These are phyloP conservation scores for Yponomeuta evonymella DNA, from an alignment of 2,888 invertebrate species.

Conservation along the genomic window DNA sequence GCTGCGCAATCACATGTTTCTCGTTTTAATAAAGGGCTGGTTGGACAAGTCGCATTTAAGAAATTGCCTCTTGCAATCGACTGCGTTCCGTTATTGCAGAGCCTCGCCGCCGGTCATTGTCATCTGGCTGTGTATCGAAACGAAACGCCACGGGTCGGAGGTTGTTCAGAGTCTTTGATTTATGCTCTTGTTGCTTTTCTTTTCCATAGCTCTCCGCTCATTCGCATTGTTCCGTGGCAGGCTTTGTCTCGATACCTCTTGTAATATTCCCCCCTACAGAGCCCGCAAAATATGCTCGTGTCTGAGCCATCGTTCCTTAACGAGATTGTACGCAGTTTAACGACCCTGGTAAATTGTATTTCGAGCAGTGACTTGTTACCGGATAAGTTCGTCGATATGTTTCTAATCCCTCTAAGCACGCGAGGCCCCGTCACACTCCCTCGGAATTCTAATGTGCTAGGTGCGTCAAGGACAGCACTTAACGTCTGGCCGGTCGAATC, in stretches of 20 bases:
- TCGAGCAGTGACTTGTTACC: not conserved
- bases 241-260: conserved; percentile 4
- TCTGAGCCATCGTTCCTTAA: conserved; percentile 1
- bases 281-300: not conserved
- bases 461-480: conserved; percentile 63
- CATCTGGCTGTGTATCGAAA: conserved; percentile 29
- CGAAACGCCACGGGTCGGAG: conserved; percentile 40
- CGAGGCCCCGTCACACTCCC: conserved; percentile 38
- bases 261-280: not conserved
- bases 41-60: conserved; percentile 23
- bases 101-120: conserved; percentile 32
- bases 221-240: conserved; percentile 11
- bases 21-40: conserved; percentile 18
- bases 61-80: conserved; percentile 22
- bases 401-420: conserved; percentile 23
- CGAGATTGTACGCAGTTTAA: conserved; percentile 8
- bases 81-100: conserved; percentile 34
- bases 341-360: conserved; percentile 1
- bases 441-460: conserved; percentile 51
- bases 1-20: not conserved
- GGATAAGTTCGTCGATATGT: conserved; percentile 1
- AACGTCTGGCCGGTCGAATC: conserved; percentile 36
- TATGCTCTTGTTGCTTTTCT: conserved; percentile 27
- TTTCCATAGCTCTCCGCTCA: conserved; percentile 37
- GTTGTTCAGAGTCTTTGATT: conserved; percentile 33